Evolutionary conservation across 2,797 vertebrate species (phyloP).

Genomic region (Toxotes lorentzi): DNA sequence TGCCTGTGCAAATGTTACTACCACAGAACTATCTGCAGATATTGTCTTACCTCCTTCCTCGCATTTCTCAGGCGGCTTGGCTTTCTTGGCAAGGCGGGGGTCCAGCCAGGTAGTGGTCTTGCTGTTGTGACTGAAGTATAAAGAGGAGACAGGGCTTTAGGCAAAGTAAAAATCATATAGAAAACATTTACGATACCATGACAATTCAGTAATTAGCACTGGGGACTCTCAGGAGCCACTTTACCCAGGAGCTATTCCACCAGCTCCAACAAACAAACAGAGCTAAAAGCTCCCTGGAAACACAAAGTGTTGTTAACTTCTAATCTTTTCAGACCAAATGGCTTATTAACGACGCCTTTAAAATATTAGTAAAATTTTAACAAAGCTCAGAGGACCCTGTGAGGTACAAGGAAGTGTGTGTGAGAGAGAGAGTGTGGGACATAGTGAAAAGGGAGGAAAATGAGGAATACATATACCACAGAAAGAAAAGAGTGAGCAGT

Average conservation of each 20-base stretch:
- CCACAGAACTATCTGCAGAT: background rate
- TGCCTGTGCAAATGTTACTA: background rate
- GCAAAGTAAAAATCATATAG: background rate
- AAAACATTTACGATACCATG: constrained; percentile 10
- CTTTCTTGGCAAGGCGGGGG: constrained; percentile 96
- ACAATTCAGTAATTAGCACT: constrained; percentile 36
- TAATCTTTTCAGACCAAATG: constrained; percentile 54
- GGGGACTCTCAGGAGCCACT: constrained; percentile 25
- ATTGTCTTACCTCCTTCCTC: constrained; percentile 94
- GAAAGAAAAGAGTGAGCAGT: constrained; percentile 33
- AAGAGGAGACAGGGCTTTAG: constrained; percentile 44
- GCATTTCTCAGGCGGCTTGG: constrained; percentile 98
- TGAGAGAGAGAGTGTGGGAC: background rate
- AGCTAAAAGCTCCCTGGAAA: constrained; percentile 14
- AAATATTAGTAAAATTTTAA: constrained; percentile 49
- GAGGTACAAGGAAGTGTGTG: constrained; percentile 5
- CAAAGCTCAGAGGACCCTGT: constrained; percentile 32
- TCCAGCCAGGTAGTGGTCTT: constrained; percentile 99
- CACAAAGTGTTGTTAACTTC: constrained; percentile 16
- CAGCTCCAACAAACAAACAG: constrained; percentile 19
- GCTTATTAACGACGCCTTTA: constrained; percentile 55
- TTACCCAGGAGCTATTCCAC: constrained; percentile 38
- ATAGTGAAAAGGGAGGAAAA: constrained; percentile 14
- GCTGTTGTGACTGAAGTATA: constrained; percentile 92
- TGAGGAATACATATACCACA: constrained; percentile 6